A percentile compares a stretch with the other conserved stretches of the same genome.
phyloP scores from a whole-genome alignment of 2,113 vertebrate species.

The Pseudorectes ferrugineus region DNA sequence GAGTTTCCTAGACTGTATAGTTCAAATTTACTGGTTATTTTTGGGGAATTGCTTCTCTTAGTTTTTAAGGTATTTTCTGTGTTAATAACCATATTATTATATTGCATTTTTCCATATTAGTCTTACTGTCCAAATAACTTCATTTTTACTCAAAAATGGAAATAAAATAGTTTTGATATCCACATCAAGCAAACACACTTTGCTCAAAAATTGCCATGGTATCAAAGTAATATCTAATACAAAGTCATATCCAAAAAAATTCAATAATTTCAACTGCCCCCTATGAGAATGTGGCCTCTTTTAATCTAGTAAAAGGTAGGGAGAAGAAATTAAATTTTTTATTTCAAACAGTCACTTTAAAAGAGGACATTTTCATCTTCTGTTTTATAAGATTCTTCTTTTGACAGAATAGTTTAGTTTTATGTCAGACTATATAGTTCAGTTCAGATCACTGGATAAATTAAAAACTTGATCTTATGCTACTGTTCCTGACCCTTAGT shows the following conservation, averaged over 20 bases:
- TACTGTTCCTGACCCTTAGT: slow-evolving; percentile 8
- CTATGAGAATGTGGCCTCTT: background rate
- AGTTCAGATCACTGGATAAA: slow-evolving; percentile 16
- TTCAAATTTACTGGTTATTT: background rate
- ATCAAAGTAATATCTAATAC: background rate
- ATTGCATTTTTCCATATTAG: background rate
- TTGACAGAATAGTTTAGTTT: background rate
- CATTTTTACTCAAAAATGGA: background rate
- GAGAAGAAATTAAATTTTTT: background rate
- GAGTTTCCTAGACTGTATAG: background rate
- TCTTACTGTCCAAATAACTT: background rate
- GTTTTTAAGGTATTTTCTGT: background rate
- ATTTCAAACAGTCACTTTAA: background rate
- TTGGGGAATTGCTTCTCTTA: background rate
- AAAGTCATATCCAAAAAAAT: background rate
- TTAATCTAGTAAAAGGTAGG: background rate
- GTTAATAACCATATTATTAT: background rate
- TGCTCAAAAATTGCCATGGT: background rate
- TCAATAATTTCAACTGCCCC: background rate
- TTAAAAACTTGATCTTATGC: slow-evolving; percentile 26
- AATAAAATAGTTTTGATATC: background rate
- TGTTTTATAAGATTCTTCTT: background rate
- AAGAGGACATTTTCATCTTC: background rate
- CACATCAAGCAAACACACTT: background rate
- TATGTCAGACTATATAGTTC: background rate